These are phyloP conservation scores for Leptinotarsa haldemani DNA, from an alignment of 2,888 invertebrate genomes.

Conservation along the genomic window DNA sequence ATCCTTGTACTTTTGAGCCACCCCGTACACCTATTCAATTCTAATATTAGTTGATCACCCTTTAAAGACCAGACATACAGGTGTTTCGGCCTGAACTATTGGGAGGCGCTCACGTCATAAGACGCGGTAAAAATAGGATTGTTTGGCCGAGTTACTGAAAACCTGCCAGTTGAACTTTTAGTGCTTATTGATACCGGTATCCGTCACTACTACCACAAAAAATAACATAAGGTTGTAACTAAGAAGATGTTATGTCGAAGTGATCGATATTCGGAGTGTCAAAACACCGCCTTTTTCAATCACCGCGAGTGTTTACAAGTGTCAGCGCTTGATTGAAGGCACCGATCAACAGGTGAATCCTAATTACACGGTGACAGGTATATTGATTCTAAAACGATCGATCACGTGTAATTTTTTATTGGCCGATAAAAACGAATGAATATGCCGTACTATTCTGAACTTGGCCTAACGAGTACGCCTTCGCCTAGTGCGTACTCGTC, in stretches of 20 bases:
- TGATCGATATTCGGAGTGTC: background rate
- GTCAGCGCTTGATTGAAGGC: constrained; percentile 24
- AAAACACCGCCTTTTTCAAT: background rate
- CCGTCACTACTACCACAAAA: constrained; percentile 23
- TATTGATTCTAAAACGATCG: constrained; percentile 33
- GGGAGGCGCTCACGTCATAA: constrained; percentile 53
- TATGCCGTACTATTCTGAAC: constrained; percentile 79
- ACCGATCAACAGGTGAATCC: constrained; percentile 30
- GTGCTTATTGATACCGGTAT: constrained; percentile 53
- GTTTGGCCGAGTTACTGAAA: constrained; percentile 59
- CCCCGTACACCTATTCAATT: background rate
- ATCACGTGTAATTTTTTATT: constrained; percentile 40
- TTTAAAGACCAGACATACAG: constrained; percentile 32
- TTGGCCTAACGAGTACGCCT: constrained; percentile 69
- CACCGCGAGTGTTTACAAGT: constrained; percentile 20
- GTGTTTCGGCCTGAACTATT: constrained; percentile 39
- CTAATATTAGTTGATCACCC: background rate
- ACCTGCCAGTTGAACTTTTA: constrained; percentile 58
- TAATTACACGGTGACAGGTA: constrained; percentile 17
- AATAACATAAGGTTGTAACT: constrained; percentile 18
- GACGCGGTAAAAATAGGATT: constrained; percentile 61
- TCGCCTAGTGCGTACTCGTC: constrained; percentile 69
- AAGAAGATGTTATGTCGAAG: background rate
- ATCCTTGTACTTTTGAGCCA: background rate
- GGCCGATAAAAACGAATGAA: constrained; percentile 36